Evolutionary conservation across 53 echinoderm and acorn worm species (phyloP), one percentile per base, ranked within the genome.

Genomic region (Actinopyga echinites): DNA sequence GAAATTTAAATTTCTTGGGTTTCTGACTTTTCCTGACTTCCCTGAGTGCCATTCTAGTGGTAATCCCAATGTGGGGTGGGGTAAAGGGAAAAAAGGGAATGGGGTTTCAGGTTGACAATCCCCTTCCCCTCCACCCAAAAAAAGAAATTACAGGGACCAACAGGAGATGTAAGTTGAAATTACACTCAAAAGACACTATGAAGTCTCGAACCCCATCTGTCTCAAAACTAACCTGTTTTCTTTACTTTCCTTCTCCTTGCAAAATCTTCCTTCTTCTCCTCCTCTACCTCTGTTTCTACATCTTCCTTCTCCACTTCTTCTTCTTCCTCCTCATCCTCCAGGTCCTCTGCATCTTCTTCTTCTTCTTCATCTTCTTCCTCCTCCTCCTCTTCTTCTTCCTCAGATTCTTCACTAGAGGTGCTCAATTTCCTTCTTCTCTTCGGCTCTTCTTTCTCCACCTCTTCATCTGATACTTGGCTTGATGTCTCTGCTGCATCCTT

Each of bases 321-420:
- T 4, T 88, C 83, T 2, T 90, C 90, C 2, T 90, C 90, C 8
- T 93, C 93, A 21, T 89, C 58, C 8, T 85, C 90, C 17, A 83
- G 77, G 31, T 84, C 84, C 42, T 75, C 62, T 36, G 44, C 63
- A 0, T 31, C 82, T 32, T 69, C 84, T 3, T 88, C 88, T 1
- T 88, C 88, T 24, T 90, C 90, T 6, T 86, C 86, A 13, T 86
- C 90, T 1, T 90, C 94, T 30, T 91, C 91, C 85, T 81, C 49
- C 84, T 87, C 82, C 89, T 89, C 62, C 64, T 86, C 82, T 38
- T 83, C 30, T n/a, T 74, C 36, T 71, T 71, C 74, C 65, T 90
- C 83, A 15, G 57, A 45, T 22, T 24, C 83, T 19, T 83, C 59
- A 43, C 83, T 90, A 28, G 56, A 78, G 57, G 78, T 38, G 17